phyloP scores from a whole-genome alignment of 2,797 vertebrate species.

The Sebastes ruberrimus region DNA sequence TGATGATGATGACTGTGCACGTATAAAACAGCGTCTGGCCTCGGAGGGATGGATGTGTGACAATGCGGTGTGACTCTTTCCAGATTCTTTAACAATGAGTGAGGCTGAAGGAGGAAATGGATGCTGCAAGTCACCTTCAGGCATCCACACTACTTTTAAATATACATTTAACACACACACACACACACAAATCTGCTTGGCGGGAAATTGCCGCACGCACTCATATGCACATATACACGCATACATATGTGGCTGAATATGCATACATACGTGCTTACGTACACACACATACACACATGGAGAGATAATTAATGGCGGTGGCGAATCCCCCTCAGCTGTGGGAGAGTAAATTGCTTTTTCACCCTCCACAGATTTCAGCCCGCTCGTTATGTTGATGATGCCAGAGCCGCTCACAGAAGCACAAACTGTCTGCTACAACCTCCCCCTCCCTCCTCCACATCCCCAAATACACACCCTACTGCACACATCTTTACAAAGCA shows the following conservation, averaged over 20 bases:
- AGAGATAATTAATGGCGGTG: conserved; percentile 79
- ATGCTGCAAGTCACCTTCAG: conserved; percentile 65
- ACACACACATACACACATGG: conserved; percentile 32
- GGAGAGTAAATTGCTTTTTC: conserved; percentile 85
- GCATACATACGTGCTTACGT: conserved; percentile 13
- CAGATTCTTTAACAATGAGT: conserved; percentile 63
- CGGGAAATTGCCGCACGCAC: neutral
- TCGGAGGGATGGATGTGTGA: conserved; percentile 50
- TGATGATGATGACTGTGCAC: conserved; percentile 42
- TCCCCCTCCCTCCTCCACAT: neutral
- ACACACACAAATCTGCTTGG: neutral
- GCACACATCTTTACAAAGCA: conserved; percentile 29
- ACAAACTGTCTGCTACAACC: conserved; percentile 69
- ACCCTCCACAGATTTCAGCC: conserved; percentile 81
- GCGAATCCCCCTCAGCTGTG: conserved; percentile 80
- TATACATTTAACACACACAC: neutral
- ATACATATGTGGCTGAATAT: conserved; percentile 23
- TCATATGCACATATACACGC: neutral
- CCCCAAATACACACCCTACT: conserved; percentile 24
- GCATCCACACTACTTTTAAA: conserved; percentile 28
- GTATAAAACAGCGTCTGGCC: conserved; percentile 31
- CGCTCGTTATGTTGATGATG: conserved; percentile 82
- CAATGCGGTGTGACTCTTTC: conserved; percentile 53
- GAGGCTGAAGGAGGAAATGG: conserved; percentile 49
- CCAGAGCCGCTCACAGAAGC: conserved; percentile 71